Base-by-base conservation (phyloP, 2,113 vertebrate species). In the Hippocampus mohnikei region DNA sequence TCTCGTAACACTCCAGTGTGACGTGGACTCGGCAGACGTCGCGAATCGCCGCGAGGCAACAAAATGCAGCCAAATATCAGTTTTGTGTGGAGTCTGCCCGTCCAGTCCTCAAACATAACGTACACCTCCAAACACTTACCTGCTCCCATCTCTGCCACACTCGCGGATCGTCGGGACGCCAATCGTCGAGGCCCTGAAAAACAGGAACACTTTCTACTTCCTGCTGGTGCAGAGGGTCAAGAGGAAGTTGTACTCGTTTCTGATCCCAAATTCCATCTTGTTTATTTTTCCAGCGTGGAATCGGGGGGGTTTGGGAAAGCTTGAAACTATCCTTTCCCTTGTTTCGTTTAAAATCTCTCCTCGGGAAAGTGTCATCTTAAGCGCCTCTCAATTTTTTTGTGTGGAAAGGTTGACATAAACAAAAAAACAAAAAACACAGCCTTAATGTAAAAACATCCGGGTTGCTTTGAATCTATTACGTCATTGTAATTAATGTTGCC, bases 211-310 rank as follows among this genome's bases (percentile, higher is more conserved):
- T 85, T 84, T 48, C 76, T 73, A 23, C 81, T 85, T 90, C 87
- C 86, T 60, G 58, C 29, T 23, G 76, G 83, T 84, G 89, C 81
- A 71, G 52, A 81, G 58, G 84, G 86, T 88, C 81, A 85, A 64
- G 79, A 77, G 86, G 86, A 88, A 89, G 81, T 83, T 84, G 72
- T 78, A 79, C 84, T 81, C 84, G 82, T 72, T 73, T 84, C 80
- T 78, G 73, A 84, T 89, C 84, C 85, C 84, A 87, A 78, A 90
- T 89, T 89, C 86, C 85, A 78, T 61, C 23, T 63, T 87, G 88
- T 89, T 89, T 89, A 81, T 89, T 89, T 90, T 90, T 78, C 83
- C 86, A 83, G 74, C 77, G 84, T 72, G 63, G 71, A 81, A 84
- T 88, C 59, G 2, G 55, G 68, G 1, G 72, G 75, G 81, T 85